Evolutionary conservation across 2,113 vertebrate species (phyloP), one percentile per base, ranked within the genome.

Genomic region (Crocuta crocuta): DNA sequence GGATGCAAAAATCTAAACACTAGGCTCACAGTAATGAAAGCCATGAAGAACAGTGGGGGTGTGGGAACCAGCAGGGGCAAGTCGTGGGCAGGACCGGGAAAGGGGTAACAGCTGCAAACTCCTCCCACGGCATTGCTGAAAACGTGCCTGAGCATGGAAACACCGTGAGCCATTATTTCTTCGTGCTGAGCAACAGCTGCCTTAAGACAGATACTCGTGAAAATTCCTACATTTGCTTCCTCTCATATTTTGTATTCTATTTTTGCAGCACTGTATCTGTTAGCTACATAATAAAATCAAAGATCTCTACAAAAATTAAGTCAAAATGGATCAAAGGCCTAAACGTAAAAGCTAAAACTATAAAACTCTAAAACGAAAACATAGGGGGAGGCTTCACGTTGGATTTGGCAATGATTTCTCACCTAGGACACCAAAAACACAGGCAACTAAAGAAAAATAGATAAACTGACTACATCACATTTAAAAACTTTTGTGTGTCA

Each of bases 341-440:
- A 90, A 70, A 55, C 39, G 17, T 48, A 94, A 70, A 74, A 96
- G 50, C 80, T 48, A 94, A 83, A 94, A 66, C 43, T 71, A 39
- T 66, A 95, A 92, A 73, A 80, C 26, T 89, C 55, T 45, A 70
- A 12, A 45, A 78, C 86, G 43, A 82, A 93, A 85, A 78, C 10
- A 78, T 5, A 65, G n/a, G 24, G 11, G 0, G 9, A 84, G 86
- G 26, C 45, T 39, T 80, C 17, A n/a, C n/a, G 35, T 35, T 50
- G 39, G 33, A 70, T 58, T 53, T 65, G 53, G 70, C n/a, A 31
- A 19, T 24, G 66, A 53, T 50, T 74, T 85, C 45, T 61, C 61
- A 26, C 26, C 24, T 26, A 55, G 26, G 35, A 80, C 70, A 71
- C 24, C 53, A 83, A 88, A 66, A 43, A 11, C n/a, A 58, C 11